A percentile compares a stretch with the other conserved stretches of the same genome.
These are phyloP conservation scores for Pipra filicauda DNA, from an alignment of 2,113 vertebrate species.

Conservation along the genomic window DNA sequence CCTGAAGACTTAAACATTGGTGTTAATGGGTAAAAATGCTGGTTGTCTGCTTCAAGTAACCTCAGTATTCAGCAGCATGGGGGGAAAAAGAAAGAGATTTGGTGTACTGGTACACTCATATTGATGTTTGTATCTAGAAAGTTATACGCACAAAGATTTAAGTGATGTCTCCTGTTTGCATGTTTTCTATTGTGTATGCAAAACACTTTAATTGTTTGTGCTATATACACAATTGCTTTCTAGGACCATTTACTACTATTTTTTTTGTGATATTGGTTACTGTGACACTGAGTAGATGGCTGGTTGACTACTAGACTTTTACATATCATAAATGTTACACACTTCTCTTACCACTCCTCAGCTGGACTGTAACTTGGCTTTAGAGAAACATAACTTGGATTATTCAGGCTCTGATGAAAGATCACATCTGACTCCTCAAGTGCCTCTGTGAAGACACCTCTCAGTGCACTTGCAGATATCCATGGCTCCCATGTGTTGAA, in stretches of 20 bases:
- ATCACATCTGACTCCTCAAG: not conserved
- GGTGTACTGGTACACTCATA: not conserved
- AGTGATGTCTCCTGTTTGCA: not conserved
- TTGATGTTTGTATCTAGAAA: not conserved
- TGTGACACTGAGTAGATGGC: not conserved
- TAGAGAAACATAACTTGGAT: not conserved
- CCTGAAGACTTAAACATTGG: constrained; percentile 75
- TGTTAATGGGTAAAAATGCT: constrained; percentile 73
- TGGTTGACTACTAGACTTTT: not conserved
- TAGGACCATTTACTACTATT: not conserved
- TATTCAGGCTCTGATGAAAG: not conserved
- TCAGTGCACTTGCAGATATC: too few relatives aligned
- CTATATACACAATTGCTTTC: not conserved
- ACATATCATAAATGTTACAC: accelerated
- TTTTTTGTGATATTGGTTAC: not conserved
- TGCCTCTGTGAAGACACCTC: not conserved
- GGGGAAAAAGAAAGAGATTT: constrained; percentile 68
- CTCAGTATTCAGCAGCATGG: constrained; percentile 73
- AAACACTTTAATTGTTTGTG: not conserved
- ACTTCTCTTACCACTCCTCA: not conserved
- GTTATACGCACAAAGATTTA: not conserved
- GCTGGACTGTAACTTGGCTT: not conserved
- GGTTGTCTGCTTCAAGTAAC: constrained; percentile 67
- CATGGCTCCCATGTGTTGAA: accelerated
- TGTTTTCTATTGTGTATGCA: not conserved